phyloP scores from a whole-genome alignment of 1,140 invertebrate genomes.

The Prorops nasuta region DNA sequence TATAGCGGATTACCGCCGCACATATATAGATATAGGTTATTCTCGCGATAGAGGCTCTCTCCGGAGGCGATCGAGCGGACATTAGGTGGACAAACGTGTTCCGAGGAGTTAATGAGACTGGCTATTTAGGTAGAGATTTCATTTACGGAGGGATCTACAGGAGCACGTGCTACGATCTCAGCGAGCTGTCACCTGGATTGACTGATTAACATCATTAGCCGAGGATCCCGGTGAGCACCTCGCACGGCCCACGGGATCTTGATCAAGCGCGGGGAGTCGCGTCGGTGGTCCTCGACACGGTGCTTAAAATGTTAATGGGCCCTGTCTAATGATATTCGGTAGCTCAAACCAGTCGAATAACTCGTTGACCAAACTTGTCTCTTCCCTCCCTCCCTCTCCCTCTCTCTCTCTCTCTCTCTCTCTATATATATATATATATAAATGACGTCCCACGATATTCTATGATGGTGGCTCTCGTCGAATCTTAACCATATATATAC shows the following conservation, averaged over 20 bases:
- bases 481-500: no score
- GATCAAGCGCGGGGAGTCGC: constrained; percentile 11
- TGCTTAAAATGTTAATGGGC: constrained; percentile 32
- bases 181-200: constrained; percentile 28
- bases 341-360: constrained; percentile 19
- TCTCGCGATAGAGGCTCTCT: background rate
- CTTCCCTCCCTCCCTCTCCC: background rate
- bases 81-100: constrained; percentile 8
- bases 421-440: no score
- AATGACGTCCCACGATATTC: no score
- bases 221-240: constrained; percentile 10
- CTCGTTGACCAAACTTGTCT: constrained; percentile 13
- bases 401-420: no score
- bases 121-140: constrained; percentile 22
- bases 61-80: background rate
- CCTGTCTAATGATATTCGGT: constrained; percentile 34
- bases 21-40: no score
- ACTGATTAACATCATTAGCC: constrained; percentile 37
- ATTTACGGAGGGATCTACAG: constrained; percentile 17
- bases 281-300: constrained; percentile 15
- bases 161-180: constrained; percentile 27
- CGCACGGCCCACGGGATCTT: constrained; percentile 15
- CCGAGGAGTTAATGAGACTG: constrained; percentile 5
- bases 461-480: no score
- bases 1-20: no score